Conservation (phyloP, 2,888 invertebrate species). For the Subacronicta megacephala region DNA sequence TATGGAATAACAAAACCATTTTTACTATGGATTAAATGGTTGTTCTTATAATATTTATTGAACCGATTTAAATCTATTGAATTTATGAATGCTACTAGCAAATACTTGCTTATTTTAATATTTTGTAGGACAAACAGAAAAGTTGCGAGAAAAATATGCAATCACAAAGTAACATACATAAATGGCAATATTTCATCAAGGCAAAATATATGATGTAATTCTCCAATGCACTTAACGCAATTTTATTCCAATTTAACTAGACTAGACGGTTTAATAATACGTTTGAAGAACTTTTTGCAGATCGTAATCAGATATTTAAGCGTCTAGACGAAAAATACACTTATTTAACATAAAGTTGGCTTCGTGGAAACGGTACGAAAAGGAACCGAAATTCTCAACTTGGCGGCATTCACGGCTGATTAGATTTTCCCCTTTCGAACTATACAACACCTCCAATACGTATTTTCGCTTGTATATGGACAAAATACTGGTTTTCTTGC, state of each 20-base stretch:
- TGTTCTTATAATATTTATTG: too few relatives aligned
- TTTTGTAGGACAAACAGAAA: too few relatives aligned
- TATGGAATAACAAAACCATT: too few relatives aligned
- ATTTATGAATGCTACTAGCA: too few relatives aligned
- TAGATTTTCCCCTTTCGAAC: background rate
- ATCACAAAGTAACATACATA: too few relatives aligned
- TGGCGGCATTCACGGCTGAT: background rate
- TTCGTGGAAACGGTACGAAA: conserved; percentile 22
- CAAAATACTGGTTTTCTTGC: background rate
- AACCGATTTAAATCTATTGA: too few relatives aligned
- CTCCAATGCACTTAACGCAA: conserved; percentile 16
- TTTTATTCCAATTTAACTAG: conserved; percentile 16
- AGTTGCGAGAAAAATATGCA: too few relatives aligned
- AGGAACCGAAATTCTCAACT: background rate
- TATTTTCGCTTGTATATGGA: too few relatives aligned
- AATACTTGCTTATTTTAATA: too few relatives aligned
- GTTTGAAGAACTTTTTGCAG: conserved; percentile 24
- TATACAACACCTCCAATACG: background rate
- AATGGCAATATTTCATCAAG: background rate
- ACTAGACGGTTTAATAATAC: conserved; percentile 23
- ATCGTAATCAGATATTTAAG: conserved; percentile 36
- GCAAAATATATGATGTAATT: conserved; percentile 3
- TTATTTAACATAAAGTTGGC: conserved; percentile 36
- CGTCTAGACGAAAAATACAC: conserved; percentile 36
- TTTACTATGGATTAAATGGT: too few relatives aligned